These are phyloP conservation scores for Herminia tarsipennalis DNA, from an alignment of 2,888 invertebrate species.

Conservation along the genomic window DNA sequence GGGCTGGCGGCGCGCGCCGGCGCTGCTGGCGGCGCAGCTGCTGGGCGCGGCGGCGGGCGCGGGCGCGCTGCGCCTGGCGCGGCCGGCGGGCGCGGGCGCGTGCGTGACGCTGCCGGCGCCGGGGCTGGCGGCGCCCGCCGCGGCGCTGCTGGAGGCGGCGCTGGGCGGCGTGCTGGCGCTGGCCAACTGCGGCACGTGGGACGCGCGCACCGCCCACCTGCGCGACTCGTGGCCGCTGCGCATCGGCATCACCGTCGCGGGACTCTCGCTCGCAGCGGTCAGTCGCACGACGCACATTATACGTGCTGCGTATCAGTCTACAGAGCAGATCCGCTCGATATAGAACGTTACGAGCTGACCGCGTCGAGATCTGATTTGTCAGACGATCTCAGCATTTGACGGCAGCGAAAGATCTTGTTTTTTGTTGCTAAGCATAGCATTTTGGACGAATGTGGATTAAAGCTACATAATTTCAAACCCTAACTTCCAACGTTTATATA, in stretches of 20 bases:
- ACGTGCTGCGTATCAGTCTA: too few species aligned
- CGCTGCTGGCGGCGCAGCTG: slow-evolving; percentile 87
- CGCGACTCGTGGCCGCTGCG: slow-evolving; percentile 88
- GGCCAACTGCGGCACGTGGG: slow-evolving; percentile 90
- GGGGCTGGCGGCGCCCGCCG: slow-evolving; percentile 56
- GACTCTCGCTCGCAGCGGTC: slow-evolving; percentile 87
- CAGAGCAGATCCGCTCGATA: too few species aligned
- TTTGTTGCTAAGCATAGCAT: too few species aligned
- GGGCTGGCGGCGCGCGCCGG: slow-evolving; percentile 79
- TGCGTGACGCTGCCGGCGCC: slow-evolving; percentile 72
- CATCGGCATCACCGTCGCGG: slow-evolving; percentile 87
- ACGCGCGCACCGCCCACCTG: slow-evolving; percentile 86
- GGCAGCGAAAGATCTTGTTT: too few species aligned
- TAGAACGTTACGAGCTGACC: too few species aligned
- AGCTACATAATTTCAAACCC: too few species aligned
- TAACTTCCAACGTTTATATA: too few species aligned
- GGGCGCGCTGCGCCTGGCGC: slow-evolving; percentile 77
- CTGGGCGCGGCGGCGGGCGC: slow-evolving; percentile 88
- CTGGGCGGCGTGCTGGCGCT: slow-evolving; percentile 87
- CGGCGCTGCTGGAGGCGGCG: slow-evolving; percentile 80
- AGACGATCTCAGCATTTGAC: too few species aligned
- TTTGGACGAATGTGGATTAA: too few species aligned
- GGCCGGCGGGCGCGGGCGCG: slow-evolving; percentile 62
- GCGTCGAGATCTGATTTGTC: too few species aligned
- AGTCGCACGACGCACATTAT: too few species aligned